Base-by-base conservation (phyloP, 2,113 vertebrate species). In the Baryphthengus martii region DNA sequence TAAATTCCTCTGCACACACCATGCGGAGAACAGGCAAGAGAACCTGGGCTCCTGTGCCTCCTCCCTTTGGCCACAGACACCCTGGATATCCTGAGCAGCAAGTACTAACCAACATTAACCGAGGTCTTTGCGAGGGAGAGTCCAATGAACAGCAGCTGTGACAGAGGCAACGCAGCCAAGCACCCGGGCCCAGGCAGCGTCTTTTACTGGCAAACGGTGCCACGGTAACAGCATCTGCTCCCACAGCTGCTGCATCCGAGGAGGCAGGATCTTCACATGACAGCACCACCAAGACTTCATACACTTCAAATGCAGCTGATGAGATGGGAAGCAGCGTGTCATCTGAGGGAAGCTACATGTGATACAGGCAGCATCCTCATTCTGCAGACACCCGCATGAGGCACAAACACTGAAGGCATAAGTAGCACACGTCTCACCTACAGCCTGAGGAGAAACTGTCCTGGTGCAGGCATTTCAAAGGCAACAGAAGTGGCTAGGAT, bases 321-420 rank as follows among this genome's bases (percentile, higher is more conserved):
- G 67, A 70, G 81, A 61, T 11, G 1, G 6, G 33, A 37, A 93
- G 85, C 68, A 47, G 74, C 45, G 39, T 37, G 63, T 72, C 31
- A 39, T 17, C 23, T 59, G 35, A 68, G 76, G 82, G 79, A 52
- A 95, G 79, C 75, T 75, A 52, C 65, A 17, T 0, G 1, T 49
- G 61, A 52, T 8, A 68, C 56, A 77, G 90, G 40, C 92, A 93
- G 83, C 85, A 85, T 56, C 71, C 74, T 56, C 73, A 10, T 29
- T 55, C 83, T 45, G 39, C 74, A 93, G 52, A 78, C 80, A 39
- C 6, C 37, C 66, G 56, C 0, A 0, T 18, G 93, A 96, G 90
- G 96, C 90, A 92, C 92, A 75, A 83, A 86, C 65, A 76, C 67
- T 59, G 72, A 93, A 94, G 92, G 80, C 85, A 65, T 35, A 90